Conservation (phyloP, 2,797 vertebrate genomes). For the Delichon dasypus region DNA sequence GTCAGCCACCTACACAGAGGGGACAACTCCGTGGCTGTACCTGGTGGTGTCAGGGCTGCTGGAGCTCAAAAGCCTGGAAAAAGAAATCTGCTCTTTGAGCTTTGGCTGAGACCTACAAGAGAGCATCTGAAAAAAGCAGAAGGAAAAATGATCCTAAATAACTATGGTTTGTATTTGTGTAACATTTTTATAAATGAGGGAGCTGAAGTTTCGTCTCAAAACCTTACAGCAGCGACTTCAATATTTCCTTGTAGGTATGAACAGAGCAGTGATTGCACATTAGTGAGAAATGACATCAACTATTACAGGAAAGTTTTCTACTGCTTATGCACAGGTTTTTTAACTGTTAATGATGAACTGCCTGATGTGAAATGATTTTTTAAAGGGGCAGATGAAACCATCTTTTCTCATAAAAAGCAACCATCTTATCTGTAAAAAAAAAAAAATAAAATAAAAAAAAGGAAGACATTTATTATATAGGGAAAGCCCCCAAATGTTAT, state of each 20-base stretch:
- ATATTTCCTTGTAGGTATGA: background rate
- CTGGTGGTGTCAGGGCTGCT: background rate
- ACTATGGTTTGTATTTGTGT: background rate
- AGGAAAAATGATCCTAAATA: background rate
- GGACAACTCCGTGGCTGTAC: background rate
- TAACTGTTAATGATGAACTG: background rate
- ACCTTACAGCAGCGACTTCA: background rate
- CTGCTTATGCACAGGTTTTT: background rate
- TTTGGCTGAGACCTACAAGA: background rate
- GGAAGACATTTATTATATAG: background rate
- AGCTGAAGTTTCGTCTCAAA: background rate
- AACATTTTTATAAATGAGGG: background rate
- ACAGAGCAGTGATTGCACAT: background rate
- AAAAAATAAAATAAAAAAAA: background rate
- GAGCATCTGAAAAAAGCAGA: background rate
- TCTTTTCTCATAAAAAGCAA: background rate
- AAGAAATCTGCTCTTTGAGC: background rate
- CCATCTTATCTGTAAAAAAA: background rate
- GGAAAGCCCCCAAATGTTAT: accelerated
- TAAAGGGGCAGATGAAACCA: background rate
- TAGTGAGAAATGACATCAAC: background rate
- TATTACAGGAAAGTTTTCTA: background rate
- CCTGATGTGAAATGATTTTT: background rate
- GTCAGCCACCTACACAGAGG: background rate
- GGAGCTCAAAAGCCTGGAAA: background rate